phyloP scores from a whole-genome alignment of 2,113 vertebrate genomes.

The Dissostichus mawsoni region DNA sequence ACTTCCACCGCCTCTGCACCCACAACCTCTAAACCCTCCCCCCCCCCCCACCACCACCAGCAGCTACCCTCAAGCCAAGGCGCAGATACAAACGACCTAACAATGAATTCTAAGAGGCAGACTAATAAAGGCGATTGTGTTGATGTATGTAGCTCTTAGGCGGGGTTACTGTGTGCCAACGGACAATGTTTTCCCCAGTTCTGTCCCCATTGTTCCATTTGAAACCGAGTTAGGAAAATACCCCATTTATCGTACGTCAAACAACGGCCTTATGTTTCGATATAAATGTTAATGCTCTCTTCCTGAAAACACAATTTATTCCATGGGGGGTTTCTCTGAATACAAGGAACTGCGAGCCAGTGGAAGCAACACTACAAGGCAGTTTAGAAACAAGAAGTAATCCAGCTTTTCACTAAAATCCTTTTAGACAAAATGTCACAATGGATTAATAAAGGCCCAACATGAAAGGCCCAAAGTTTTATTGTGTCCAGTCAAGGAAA shows the following conservation, averaged over 20 bases:
- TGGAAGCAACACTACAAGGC: conserved; percentile 52
- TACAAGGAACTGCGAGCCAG: conserved; percentile 32
- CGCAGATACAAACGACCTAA: conserved; percentile 56
- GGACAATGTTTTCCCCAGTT: conserved; percentile 50
- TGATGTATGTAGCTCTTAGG: conserved; percentile 66
- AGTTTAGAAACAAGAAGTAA: conserved; percentile 60
- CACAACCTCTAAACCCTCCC: conserved; percentile 22
- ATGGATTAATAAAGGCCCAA: conserved; percentile 65
- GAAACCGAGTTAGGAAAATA: conserved; percentile 72
- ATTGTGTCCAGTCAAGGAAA: conserved; percentile 33
- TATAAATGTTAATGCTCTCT: conserved; percentile 83
- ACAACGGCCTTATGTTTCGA: conserved; percentile 71
- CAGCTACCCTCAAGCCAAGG: conserved; percentile 8
- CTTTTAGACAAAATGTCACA: conserved; percentile 76
- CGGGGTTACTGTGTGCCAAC: conserved; percentile 48
- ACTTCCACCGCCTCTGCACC: neutral
- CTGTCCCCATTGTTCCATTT: conserved; percentile 68
- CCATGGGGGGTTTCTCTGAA: conserved; percentile 38
- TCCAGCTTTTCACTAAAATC: conserved; percentile 68
- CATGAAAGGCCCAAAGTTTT: conserved; percentile 29
- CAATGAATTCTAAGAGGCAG: conserved; percentile 56
- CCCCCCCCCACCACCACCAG: neutral
- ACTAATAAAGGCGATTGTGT: conserved; percentile 73
- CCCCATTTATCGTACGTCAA: conserved; percentile 75
- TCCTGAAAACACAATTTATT: conserved; percentile 38